A percentile compares a stretch with the other conserved stretches of the same genome.
These are phyloP conservation scores for Notamacropus eugenii DNA, from an alignment of 2,797 vertebrate genomes.

Conservation along the genomic window DNA sequence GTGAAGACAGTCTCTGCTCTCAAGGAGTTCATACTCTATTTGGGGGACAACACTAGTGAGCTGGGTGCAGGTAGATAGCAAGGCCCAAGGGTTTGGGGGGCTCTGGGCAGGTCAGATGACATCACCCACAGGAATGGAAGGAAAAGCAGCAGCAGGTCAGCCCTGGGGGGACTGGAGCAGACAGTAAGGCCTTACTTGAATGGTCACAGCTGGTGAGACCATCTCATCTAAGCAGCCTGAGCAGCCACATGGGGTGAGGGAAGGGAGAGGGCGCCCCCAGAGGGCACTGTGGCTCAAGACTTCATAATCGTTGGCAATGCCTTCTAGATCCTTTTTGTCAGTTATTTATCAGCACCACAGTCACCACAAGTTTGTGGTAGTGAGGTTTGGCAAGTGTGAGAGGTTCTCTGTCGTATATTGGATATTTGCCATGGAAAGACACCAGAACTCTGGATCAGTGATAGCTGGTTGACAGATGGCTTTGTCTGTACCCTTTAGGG, in stretches of 20 bases:
- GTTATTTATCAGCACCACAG: too few relatives aligned
- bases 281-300: background rate
- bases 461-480: background rate
- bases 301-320: background rate
- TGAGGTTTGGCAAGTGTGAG: background rate
- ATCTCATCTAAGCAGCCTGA: accelerated
- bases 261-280: background rate
- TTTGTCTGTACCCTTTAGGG: background rate
- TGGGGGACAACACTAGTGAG: background rate
- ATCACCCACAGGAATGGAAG: background rate
- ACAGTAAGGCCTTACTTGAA: background rate
- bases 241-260: background rate
- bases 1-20: background rate
- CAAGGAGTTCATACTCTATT: background rate
- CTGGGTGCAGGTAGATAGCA: background rate
- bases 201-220: background rate
- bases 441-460: too few relatives aligned
- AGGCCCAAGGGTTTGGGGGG: background rate
- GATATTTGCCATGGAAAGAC: background rate
- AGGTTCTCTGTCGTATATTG: background rate
- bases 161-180: too few relatives aligned
- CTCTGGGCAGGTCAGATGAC: too few relatives aligned
- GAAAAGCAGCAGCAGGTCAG: background rate
- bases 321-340: background rate
- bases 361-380: background rate